Base-by-base conservation (phyloP, 1,140 invertebrate species). In the Drosophila nigrodunni region DNA sequence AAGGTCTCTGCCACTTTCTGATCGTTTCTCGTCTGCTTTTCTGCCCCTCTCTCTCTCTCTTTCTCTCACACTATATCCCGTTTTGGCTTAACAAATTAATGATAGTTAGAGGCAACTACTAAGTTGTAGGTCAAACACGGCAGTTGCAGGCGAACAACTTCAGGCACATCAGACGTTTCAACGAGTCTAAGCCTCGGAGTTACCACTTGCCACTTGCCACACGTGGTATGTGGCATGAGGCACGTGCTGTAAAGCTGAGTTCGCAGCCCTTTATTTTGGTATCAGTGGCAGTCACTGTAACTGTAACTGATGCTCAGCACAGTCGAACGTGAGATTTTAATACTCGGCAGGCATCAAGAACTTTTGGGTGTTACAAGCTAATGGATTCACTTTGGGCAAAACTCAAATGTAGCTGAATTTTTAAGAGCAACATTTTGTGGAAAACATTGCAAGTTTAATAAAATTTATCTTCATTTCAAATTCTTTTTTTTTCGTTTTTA, bases 21-120 rank as follows among this genome's bases (percentile, higher is more conserved):
- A 21, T 2, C 18, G 2, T 21, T 21, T 21, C 18, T 21, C 18
- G 18, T 21, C 18, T 2, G 18, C 18, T 21, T 21, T 3, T 21
- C 18, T 21, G 0, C 2, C 18, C 18, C 18, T 21, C 18, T 21
- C 9, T 37, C n/a, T n/a, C 34, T 47, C 15, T 13, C 30, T 35
- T 2, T 18, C 25, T 9, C 37, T 30, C 46, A 9, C 7, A 3
- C 18, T 15, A 15, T 9, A 0, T 10, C 15, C 34, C 15, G 1
- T 37, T 18, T 15, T n/a, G 35, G 2, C 30, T 54, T 13, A 13
- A 18, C 13, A 15, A 54, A 54, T 54, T 54, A 54, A 7, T 10
- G 8, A 35, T 37, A 54, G 35, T 54, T 54, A 54, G 13, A 18
- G 15, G 50, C 2, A 35, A 43, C 41, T 43, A 43, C 41, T 43